Conservation (phyloP, 2,797 vertebrate species). For the Chloroceryle amazona region DNA sequence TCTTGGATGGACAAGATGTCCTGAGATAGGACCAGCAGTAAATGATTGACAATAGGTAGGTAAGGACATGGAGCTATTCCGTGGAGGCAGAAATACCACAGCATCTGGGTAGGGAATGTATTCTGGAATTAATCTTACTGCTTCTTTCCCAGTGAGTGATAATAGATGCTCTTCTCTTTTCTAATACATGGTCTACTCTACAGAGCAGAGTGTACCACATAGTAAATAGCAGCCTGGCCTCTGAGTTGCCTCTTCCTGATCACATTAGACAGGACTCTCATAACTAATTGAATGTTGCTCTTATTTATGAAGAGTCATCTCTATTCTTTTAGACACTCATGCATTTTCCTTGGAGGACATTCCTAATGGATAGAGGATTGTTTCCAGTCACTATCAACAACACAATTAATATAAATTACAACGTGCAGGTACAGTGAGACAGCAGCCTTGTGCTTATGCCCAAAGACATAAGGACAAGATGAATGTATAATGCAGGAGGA, state of each 20-base stretch:
- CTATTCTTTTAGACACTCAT: conserved; percentile 70
- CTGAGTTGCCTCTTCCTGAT: not conserved
- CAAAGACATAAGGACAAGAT: not conserved
- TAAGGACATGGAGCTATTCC: not conserved
- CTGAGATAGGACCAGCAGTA: not conserved
- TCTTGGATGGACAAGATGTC: not conserved
- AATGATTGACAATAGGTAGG: not conserved
- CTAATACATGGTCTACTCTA: not conserved
- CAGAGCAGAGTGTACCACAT: not conserved
- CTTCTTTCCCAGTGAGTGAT: not conserved
- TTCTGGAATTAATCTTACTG: not conserved
- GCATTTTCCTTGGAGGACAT: conserved; percentile 85
- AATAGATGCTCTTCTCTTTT: not conserved
- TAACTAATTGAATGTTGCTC: not conserved
- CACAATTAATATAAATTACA: conserved; percentile 79
- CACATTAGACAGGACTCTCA: not conserved
- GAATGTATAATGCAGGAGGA: not conserved
- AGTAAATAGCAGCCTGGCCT: not conserved
- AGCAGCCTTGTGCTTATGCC: not conserved
- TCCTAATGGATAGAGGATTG: conserved; percentile 76
- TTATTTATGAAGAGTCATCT: not conserved
- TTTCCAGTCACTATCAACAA: conserved; percentile 79
- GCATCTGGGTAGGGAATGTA: not conserved
- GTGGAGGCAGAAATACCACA: not conserved
- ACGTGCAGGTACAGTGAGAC: conserved; percentile 80